Evolutionary conservation across 2,113 vertebrate genomes (phyloP).

Genomic region (Alexandromys fortis): DNA sequence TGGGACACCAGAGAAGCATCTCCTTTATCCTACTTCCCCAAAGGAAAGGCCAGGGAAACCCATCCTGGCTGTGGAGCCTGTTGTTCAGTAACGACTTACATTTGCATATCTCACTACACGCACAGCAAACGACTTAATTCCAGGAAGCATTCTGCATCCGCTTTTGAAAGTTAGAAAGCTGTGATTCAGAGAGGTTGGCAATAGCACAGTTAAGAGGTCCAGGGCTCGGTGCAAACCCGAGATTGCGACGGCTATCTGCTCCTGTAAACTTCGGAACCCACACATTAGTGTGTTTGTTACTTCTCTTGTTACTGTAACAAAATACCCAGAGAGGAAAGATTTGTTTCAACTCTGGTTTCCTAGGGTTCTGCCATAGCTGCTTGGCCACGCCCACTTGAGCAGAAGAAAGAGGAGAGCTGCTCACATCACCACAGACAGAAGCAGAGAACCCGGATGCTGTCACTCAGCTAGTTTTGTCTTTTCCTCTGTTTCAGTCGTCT

Average conservation of each 20-base stretch:
- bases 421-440: neutral
- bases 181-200: neutral
- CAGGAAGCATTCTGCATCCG: neutral
- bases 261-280: neutral
- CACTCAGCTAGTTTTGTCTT: neutral
- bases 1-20: neutral
- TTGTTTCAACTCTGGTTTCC: neutral
- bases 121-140: neutral
- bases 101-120: neutral
- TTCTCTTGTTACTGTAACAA: neutral
- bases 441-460: neutral
- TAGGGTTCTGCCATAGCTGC: neutral
- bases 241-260: neutral
- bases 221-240: neutral
- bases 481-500: neutral
- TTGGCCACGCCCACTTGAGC: neutral
- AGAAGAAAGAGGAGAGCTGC: too few relatives aligned
- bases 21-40: neutral
- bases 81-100: neutral
- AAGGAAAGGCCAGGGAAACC: neutral
- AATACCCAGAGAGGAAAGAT: neutral
- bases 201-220: neutral
- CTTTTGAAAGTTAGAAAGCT: neutral
- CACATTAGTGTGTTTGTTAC: neutral
- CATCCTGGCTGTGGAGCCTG: neutral